phyloP scores from a whole-genome alignment of 2,113 vertebrate genomes.

The Trichomycterus rosablanca region DNA sequence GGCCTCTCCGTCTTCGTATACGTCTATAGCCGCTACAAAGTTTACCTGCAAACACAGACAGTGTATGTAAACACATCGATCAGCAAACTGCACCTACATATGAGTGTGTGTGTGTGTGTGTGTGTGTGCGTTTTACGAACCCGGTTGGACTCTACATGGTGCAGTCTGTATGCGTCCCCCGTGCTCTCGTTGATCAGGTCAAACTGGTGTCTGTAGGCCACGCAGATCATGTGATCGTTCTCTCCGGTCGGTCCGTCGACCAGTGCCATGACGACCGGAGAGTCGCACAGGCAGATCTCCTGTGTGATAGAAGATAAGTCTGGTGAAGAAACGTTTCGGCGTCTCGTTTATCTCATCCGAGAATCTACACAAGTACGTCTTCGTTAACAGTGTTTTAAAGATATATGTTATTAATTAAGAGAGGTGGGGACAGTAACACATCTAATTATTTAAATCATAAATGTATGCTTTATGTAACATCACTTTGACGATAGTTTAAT shows the following conservation, averaged over 20 bases:
- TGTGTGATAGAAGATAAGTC: too few species aligned
- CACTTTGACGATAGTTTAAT: too few species aligned
- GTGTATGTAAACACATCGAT: not conserved
- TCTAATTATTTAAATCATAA: too few species aligned
- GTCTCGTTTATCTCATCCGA: too few species aligned
- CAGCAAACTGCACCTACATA: not conserved
- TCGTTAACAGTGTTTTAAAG: too few species aligned
- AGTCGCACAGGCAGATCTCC: conserved; percentile 96
- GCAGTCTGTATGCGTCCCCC: conserved; percentile 85
- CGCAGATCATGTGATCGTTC: conserved; percentile 96
- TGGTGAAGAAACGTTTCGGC: too few species aligned
- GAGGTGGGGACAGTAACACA: too few species aligned
- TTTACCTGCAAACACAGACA: conserved; percentile 80
- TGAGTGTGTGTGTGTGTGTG: conserved; percentile 2
- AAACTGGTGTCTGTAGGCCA: conserved; percentile 95
- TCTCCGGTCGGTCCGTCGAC: conserved; percentile 91
- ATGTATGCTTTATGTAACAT: too few species aligned
- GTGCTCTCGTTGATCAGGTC: conserved; percentile 97
- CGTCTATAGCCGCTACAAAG: conserved; percentile 95
- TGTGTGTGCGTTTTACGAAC: conserved; percentile 67
- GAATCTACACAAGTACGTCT: too few species aligned
- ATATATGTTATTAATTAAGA: too few species aligned
- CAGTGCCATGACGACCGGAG: conserved; percentile 85
- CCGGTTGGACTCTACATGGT: conserved; percentile 88
- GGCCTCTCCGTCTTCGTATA: conserved; percentile 98